Conservation (phyloP, 2,113 vertebrate species). For the Mormyrus iriodes region DNA sequence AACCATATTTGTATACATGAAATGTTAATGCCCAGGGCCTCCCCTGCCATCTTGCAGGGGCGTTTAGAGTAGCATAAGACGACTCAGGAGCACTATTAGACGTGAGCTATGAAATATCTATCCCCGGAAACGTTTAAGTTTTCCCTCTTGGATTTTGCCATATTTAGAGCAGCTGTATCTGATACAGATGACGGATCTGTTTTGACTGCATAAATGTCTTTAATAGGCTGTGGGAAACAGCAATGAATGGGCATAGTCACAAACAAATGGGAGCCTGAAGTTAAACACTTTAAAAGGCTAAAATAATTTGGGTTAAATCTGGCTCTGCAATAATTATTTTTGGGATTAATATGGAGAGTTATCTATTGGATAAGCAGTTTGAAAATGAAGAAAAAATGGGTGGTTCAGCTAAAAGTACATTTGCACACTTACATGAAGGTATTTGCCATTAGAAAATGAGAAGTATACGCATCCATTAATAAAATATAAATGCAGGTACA, state of each 20-base stretch:
- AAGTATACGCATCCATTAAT: neutral
- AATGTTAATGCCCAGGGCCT: constrained; percentile 16
- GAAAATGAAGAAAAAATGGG: neutral
- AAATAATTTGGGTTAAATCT: neutral
- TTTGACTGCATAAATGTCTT: neutral
- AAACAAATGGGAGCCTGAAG: neutral
- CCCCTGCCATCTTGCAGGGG: constrained; percentile 17
- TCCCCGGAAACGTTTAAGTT: neutral
- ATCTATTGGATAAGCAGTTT: neutral
- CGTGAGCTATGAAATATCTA: neutral
- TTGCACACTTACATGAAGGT: neutral
- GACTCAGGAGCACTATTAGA: constrained; percentile 14
- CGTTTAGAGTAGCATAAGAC: neutral
- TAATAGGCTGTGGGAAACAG: neutral
- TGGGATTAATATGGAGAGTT: neutral
- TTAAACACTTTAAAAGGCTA: neutral
- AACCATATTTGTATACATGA: constrained; percentile 24
- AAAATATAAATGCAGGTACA: neutral
- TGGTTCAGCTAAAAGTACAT: neutral
- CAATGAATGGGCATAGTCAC: neutral
- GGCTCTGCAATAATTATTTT: neutral
- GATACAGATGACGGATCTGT: neutral
- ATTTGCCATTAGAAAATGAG: neutral
- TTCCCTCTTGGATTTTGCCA: neutral
- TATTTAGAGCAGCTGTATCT: neutral